Evolutionary conservation across 1,140 invertebrate species (phyloP).

Genomic region (Limonius californicus): DNA sequence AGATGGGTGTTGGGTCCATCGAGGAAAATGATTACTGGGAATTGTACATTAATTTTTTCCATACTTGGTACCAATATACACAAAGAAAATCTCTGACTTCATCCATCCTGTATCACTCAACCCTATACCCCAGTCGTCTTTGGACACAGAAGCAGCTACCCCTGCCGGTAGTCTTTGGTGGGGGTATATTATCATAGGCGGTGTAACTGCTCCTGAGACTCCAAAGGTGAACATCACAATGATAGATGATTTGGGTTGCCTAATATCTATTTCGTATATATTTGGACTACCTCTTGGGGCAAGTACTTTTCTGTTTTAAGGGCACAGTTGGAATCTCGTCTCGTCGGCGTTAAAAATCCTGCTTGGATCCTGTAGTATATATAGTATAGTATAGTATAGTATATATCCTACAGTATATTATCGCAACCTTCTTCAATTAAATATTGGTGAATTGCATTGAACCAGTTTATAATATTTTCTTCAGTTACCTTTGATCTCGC

Average conservation of each 20-base stretch:
- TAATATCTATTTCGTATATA: constrained; percentile 35
- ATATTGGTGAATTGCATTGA: too few species aligned
- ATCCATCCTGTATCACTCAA: constrained; percentile 49
- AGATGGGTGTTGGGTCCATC: too few species aligned
- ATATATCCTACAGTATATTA: too few species aligned
- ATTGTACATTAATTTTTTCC: too few species aligned
- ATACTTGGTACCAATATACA: too few species aligned
- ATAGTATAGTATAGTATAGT: too few species aligned
- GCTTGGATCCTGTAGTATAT: constrained; percentile 24
- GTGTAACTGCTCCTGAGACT: background rate
- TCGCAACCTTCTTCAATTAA: too few species aligned
- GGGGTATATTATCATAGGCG: constrained; percentile 44
- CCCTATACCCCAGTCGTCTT: constrained; percentile 42
- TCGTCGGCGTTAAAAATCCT: constrained; percentile 46
- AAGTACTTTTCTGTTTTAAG: constrained; percentile 39
- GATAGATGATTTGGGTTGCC: too few species aligned
- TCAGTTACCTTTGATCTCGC: too few species aligned
- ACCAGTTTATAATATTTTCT: too few species aligned
- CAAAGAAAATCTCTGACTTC: constrained; percentile 38
- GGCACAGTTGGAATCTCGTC: constrained; percentile 41
- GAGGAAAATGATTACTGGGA: too few species aligned
- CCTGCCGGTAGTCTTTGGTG: constrained; percentile 37
- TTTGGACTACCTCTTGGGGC: constrained; percentile 39
- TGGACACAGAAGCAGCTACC: constrained; percentile 28
- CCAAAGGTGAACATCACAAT: too few species aligned